These are phyloP conservation scores for Anolis carolinensis DNA, from an alignment of 2,113 vertebrate species.

Conservation along the genomic window DNA sequence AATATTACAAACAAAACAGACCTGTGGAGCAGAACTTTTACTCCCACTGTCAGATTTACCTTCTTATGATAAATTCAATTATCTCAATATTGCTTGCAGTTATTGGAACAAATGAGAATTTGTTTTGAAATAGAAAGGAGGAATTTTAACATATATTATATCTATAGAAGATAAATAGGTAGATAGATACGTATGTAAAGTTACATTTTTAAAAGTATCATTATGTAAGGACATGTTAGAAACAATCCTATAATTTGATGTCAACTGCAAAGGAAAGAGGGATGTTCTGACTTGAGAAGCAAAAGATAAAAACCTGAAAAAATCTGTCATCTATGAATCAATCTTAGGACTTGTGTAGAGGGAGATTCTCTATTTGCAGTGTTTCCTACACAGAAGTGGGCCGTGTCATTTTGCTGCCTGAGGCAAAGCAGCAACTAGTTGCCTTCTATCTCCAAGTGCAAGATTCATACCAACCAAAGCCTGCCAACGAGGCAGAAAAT, in stretches of 20 bases:
- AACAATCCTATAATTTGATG: background rate
- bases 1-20: background rate
- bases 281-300: background rate
- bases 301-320: background rate
- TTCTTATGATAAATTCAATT: background rate
- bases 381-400: background rate
- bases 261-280: background rate
- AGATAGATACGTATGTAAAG: background rate
- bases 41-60: background rate
- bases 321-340: background rate
- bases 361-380: background rate
- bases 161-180: too few species aligned
- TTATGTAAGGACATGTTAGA: background rate
- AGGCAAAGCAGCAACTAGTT: too few species aligned
- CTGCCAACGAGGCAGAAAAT: background rate
- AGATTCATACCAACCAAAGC: background rate
- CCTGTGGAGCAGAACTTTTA: background rate
- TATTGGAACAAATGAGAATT: background rate
- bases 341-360: background rate
- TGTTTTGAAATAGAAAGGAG: background rate
- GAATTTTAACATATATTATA: background rate
- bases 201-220: background rate
- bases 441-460: background rate
- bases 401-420: background rate
- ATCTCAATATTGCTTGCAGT: background rate